Evolutionary conservation across 1,140 invertebrate genomes (phyloP).

Genomic region (Papilio glaucus): DNA sequence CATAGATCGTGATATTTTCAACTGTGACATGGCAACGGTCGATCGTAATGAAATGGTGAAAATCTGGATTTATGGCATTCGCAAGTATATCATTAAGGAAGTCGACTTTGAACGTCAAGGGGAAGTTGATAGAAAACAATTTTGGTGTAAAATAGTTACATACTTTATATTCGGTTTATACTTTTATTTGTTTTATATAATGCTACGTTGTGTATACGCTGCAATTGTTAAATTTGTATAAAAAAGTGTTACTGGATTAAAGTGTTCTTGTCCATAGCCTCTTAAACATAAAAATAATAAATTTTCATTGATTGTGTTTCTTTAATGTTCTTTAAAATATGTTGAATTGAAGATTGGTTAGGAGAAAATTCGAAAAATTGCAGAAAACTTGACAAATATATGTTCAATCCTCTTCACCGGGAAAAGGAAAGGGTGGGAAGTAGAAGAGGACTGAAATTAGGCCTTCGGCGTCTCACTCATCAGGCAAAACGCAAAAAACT

Average conservation of each 20-base stretch:
- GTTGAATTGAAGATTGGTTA: too few species aligned
- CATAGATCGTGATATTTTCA: constrained; percentile 2
- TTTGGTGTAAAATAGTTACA: neutral
- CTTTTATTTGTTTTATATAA: neutral
- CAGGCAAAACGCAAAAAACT: too few species aligned
- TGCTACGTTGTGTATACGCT: neutral
- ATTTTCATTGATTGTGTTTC: too few species aligned
- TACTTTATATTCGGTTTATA: neutral
- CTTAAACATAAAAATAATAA: too few species aligned
- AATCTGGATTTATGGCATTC: neutral
- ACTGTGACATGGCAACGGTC: neutral
- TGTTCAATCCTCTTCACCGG: too few species aligned
- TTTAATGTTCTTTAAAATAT: too few species aligned
- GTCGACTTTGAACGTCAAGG: neutral
- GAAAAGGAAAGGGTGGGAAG: too few species aligned
- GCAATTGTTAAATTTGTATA: neutral
- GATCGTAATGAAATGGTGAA: neutral
- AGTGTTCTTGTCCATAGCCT: too few species aligned
- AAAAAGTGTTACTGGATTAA: neutral
- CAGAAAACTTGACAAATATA: too few species aligned
- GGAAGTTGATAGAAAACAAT: neutral
- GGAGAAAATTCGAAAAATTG: too few species aligned
- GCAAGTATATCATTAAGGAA: constrained; percentile 10
- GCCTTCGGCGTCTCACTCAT: too few species aligned
- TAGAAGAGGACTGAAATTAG: too few species aligned